Base-by-base conservation (phyloP, 2,888 invertebrate genomes). In the Frankliniella intonsa region DNA sequence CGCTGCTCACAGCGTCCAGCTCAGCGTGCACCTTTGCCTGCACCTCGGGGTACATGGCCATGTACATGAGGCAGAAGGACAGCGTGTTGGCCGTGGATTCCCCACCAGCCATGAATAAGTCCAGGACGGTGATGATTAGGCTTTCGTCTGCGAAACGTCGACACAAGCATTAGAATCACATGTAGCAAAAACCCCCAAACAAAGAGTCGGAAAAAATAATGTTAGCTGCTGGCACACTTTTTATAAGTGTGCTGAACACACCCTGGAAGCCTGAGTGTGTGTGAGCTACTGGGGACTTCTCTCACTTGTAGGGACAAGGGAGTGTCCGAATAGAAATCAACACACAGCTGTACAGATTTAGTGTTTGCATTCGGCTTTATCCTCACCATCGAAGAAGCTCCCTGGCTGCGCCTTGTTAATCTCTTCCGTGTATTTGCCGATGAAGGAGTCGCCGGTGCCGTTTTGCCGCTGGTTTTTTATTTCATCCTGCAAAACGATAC, bases 61-160 rank as follows among this genome's bases (percentile, higher is more conserved):
- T 83, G 83, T 85, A 84, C 79, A 85, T 19, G 14, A 85, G 50
- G 50, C 83, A 81, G 82, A 85, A 85, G 14, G 84, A 83, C 11
- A 85, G 81, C 17, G 84, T 83, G 83, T 84, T 85, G 82, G 83
- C 82, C 12, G 82, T 83, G 14, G 84, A 83, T 19, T 85, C 85
- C 19, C 84, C 83, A 22, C 85, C 85, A 50, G 85, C 84, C 38
- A 50, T 38, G 81, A 85, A 85, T n/a, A 85, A 81, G 80, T 85
- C 85, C 12, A 83, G 49, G 80, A 84, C 84, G 12, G 83, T 81
- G 2, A 82, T 49, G 17, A 85, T 81, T 80, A 85, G 81, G 51
- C 83, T 83, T 38, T 84, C 83, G 69, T 85, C 85, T 84, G 82
- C 7, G 81, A 69, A n/a, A 81, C n/a, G n/a, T n/a, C n/a, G n/a